phyloP scores from a whole-genome alignment of 2,888 invertebrate genomes.

The Pseudococcus viburni region DNA sequence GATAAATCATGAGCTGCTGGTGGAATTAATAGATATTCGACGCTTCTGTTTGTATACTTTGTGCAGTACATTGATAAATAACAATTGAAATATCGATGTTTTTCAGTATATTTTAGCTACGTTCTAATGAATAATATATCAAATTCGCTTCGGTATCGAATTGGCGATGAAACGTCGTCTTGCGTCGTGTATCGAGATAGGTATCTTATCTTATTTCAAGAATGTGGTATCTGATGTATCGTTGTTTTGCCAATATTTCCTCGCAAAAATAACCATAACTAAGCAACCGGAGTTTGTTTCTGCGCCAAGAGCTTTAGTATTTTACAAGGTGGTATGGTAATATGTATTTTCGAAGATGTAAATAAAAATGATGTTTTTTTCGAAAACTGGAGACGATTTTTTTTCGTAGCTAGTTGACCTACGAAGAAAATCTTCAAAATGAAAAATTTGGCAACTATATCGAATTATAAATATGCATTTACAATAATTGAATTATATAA shows the following conservation, averaged over 20 bases:
- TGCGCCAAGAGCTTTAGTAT: not conserved
- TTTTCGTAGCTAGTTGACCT: not conserved
- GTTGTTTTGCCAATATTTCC: not conserved
- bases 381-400: not conserved
- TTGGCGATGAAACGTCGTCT: no score
- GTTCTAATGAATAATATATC: slow-evolving; percentile 7
- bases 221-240: not conserved
- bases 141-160: not conserved
- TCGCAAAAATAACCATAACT: not conserved
- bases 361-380: not conserved
- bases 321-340: not conserved
- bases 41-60: not conserved
- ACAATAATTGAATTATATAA: not conserved
- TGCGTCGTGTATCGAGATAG: not conserved
- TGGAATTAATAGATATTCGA: not conserved
- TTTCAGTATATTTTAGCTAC: not conserved
- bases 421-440: not conserved
- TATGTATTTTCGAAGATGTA: not conserved
- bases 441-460: not conserved
- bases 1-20: not conserved
- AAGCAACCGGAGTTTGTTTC: not conserved
- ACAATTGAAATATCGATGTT: slow-evolving; percentile 16
- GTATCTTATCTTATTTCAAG: not conserved
- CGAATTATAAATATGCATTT: not conserved
- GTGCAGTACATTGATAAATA: not conserved